These are phyloP conservation scores for Montipora sp. DNA, from an alignment of 64 coral and sea anemone species.

Conservation along the genomic window DNA sequence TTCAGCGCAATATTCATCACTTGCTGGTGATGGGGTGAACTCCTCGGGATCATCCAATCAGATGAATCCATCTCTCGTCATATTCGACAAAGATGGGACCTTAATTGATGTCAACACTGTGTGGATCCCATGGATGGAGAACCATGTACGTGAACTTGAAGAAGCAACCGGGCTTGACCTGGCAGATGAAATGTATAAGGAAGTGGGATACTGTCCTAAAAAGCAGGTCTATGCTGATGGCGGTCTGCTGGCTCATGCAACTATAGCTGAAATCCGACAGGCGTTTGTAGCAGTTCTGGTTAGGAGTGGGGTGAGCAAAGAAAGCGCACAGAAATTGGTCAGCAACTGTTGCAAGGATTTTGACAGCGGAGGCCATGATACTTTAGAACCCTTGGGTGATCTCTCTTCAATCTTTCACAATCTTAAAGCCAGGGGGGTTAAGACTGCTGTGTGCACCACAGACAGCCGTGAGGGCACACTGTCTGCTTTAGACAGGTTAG, in stretches of 20 bases:
- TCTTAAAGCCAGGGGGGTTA: constrained; percentile 76
- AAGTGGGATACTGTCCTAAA: constrained; percentile 83
- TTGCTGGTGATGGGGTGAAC: constrained; percentile 80
- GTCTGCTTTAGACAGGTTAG: constrained; percentile 78
- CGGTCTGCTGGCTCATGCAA: constrained; percentile 86
- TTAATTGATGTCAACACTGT: constrained; percentile 90
- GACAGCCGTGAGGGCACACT: constrained; percentile 83
- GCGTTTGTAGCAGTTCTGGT: constrained; percentile 85
- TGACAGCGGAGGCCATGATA: constrained; percentile 73
- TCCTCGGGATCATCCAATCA: not conserved
- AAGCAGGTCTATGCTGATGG: constrained; percentile 69
- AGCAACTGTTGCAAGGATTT: constrained; percentile 82
- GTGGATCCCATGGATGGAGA: constrained; percentile 93
- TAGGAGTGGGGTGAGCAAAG: constrained; percentile 57
- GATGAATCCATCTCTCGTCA: constrained; percentile 66
- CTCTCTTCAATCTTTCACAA: constrained; percentile 76
- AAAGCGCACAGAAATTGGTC: constrained; percentile 58
- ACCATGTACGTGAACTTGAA: constrained; percentile 76
- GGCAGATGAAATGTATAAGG: constrained; percentile 71
- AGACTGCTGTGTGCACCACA: constrained; percentile 86
- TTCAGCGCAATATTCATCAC: constrained; percentile 56
- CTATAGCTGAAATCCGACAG: constrained; percentile 82
- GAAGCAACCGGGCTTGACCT: constrained; percentile 66
- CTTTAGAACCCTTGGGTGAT: constrained; percentile 71
- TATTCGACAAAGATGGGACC: constrained; percentile 98